These are phyloP conservation scores for Crossaster papposus DNA, from an alignment of 53 echinoderm and acorn worm genomes.

Conservation along the genomic window DNA sequence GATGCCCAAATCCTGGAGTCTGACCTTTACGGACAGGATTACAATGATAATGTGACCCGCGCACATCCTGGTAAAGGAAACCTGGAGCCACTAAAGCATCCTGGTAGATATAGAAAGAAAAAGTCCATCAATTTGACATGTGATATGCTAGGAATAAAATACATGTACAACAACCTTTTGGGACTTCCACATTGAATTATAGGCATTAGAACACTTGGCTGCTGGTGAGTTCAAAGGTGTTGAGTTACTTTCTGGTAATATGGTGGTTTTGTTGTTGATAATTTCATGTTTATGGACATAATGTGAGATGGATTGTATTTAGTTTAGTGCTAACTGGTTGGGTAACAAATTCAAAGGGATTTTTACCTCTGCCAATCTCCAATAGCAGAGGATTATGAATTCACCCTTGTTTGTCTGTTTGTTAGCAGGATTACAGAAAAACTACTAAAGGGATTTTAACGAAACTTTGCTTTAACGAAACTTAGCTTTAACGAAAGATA, in stretches of 20 bases:
- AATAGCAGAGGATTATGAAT: too few relatives aligned
- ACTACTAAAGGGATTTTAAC: too few relatives aligned
- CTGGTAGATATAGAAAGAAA: conserved; percentile 20
- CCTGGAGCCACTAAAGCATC: background rate
- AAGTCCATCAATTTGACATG: background rate
- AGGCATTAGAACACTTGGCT: background rate
- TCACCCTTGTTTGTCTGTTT: too few relatives aligned
- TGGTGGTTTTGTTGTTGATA: background rate
- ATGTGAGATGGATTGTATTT: background rate
- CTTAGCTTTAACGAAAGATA: too few relatives aligned
- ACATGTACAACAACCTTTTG: background rate
- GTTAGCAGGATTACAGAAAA: too few relatives aligned
- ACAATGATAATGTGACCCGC: conserved; percentile 8
- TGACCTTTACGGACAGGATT: background rate
- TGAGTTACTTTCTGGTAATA: background rate
- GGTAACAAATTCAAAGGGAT: too few relatives aligned
- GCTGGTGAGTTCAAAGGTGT: background rate
- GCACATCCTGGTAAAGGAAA: conserved; percentile 26
- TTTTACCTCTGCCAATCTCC: too few relatives aligned
- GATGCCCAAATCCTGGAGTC: too few relatives aligned
- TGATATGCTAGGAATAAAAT: background rate
- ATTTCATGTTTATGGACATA: background rate
- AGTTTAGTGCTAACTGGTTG: too few relatives aligned
- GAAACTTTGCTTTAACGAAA: too few relatives aligned
- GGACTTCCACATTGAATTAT: conserved; percentile 33